Percentiles rank a stretch among this genome's conserved stretches.
Conservation (phyloP, 2,113 vertebrate genomes). For the Leptosomus discolor region DNA sequence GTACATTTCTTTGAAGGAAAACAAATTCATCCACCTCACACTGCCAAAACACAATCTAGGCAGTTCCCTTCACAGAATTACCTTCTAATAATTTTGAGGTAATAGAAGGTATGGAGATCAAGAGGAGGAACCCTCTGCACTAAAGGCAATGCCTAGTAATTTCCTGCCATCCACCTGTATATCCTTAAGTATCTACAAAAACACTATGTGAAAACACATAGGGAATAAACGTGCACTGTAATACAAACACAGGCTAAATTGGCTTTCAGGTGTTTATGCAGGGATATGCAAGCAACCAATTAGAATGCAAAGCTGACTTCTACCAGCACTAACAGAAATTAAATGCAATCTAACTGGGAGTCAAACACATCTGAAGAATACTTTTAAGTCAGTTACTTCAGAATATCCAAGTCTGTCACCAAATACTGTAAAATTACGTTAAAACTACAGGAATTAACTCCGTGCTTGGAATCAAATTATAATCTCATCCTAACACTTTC, state of each 20-base stretch:
- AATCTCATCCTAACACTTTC: not conserved
- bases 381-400: not conserved
- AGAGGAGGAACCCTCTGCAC: not conserved
- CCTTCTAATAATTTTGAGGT: not conserved
- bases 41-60: not conserved
- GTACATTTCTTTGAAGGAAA: not conserved
- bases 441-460: not conserved
- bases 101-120: not conserved
- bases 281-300: not conserved
- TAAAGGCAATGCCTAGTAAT: not conserved
- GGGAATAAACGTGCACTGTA: not conserved
- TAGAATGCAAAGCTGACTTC: not conserved
- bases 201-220: not conserved
- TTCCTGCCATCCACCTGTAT: not conserved
- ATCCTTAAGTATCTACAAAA: not conserved
- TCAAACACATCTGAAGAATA: not conserved
- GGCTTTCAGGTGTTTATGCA: not conserved
- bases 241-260: not conserved
- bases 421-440: not conserved
- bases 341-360: accelerated
- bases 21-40: not conserved
- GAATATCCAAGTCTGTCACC: not conserved
- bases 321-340: not conserved
- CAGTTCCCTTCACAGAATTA: not conserved
- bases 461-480: not conserved